Base-by-base conservation (phyloP, 2,113 vertebrate species). In the Elachura formosa region DNA sequence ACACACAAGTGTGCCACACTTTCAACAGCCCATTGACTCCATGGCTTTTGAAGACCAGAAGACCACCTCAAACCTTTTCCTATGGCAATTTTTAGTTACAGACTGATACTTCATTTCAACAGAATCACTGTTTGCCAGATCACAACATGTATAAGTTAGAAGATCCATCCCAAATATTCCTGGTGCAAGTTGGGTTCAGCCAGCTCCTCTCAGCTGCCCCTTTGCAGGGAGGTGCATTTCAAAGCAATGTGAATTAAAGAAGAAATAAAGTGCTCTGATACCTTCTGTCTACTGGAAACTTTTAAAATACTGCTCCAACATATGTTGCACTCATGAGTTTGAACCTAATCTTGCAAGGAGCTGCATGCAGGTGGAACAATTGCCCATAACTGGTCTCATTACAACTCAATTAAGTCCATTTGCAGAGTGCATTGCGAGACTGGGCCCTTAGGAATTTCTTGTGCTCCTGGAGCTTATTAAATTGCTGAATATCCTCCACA, bases 341-440 rank as follows among this genome's bases (percentile, higher is more conserved):
- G 41, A 82, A 8, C 17, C 22, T 41, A 23, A 66, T 34, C 62
- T 68, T 79, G 31, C 58, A 68, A 51, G 1, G 11, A 91, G 52
- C 66, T 73, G 49, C 46, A 46, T n/a, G 1, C 8, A 56, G 71
- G 41, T 51, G 33, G 54, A 87, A 82, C 43, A 49, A 67, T 66
- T 96, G 81, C 40, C 94, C 69, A 34, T 69, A 92, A 78, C 62
- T 38, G 79, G 56, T 58, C 58, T 93, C 87, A 71, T 90, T 90
- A 92, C 78, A 85, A 91, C 43, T 89, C 78, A 94, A 55, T 94
- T 89, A 94, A 93, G 55, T 55, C 54, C 87, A 91, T 66, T 87
- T 83, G 46, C 89, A 83, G 24, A 91, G 63, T 43, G 43, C 54
- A 77, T 16, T 58, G 81, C 81, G 83, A 77, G 71, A 87, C 46